phyloP scores from a whole-genome alignment of 2,113 vertebrate species.

The Oreochromis niloticus region DNA sequence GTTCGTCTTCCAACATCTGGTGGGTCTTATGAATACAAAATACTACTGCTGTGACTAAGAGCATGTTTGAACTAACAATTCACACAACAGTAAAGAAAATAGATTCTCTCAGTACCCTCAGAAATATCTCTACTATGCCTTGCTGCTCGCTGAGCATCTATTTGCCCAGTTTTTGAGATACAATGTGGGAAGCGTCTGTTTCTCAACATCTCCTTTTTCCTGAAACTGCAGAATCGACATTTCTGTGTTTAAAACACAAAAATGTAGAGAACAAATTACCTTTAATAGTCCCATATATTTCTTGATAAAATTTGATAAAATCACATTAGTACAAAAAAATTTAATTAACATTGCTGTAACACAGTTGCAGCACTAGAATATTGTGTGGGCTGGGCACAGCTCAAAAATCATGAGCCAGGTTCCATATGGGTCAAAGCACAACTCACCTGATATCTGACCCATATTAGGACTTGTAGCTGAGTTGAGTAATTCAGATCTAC shows the following conservation, averaged over 20 bases:
- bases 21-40: background rate
- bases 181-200: background rate
- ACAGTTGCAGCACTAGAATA: background rate
- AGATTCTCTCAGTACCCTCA: background rate
- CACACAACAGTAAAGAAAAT: background rate
- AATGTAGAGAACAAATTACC: background rate
- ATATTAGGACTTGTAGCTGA: background rate
- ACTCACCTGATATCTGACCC: background rate
- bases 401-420: background rate
- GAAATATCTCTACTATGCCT: background rate
- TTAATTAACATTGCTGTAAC: background rate
- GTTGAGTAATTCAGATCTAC: background rate
- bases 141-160: background rate
- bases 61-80: background rate
- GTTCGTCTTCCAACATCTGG: background rate
- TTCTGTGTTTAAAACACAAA: background rate
- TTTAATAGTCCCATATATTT: accelerated
- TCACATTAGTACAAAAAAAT: background rate
- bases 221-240: background rate
- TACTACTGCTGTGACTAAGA: background rate
- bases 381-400: background rate
- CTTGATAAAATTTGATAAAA: background rate
- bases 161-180: background rate
- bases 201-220: background rate
- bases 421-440: background rate